Percentiles rank a stretch among this genome's conserved stretches.
Conservation (phyloP, 2,113 vertebrate genomes). For the Xiphophorus maculatus region DNA sequence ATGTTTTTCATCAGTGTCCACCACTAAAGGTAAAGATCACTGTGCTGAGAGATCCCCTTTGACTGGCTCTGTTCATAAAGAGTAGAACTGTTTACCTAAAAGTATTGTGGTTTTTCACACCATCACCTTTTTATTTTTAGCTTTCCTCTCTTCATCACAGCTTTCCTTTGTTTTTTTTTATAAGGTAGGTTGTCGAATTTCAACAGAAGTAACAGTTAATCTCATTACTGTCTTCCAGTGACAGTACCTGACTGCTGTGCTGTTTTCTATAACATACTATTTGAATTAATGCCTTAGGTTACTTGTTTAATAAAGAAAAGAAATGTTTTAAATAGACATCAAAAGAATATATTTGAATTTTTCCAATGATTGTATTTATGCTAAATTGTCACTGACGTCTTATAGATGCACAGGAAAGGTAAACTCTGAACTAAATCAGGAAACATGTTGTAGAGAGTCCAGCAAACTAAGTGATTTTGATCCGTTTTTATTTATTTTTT, state of each 20-base stretch:
- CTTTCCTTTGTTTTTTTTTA: not conserved
- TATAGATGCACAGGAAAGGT: not conserved
- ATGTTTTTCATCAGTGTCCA: conserved; percentile 75
- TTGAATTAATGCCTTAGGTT: not conserved
- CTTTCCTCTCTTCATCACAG: conserved; percentile 8
- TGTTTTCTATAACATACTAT: not conserved
- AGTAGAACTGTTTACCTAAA: not conserved
- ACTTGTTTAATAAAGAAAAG: not conserved
- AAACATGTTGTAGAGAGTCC: not conserved
- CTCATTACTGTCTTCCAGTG: not conserved
- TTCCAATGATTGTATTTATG: no score
- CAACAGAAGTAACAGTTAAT: not conserved
- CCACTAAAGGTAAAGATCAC: conserved; percentile 60
- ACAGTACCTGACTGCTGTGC: not conserved
- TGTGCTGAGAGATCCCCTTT: conserved; percentile 52
- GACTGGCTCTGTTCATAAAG: conserved; percentile 39
- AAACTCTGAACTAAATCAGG: no score
- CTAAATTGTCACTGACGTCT: not conserved
- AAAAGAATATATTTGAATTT: not conserved
- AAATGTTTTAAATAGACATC: not conserved
- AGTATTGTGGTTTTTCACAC: conserved; percentile 12
- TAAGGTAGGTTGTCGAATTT: not conserved
- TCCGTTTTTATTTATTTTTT: not conserved
- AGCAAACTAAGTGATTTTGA: not conserved
- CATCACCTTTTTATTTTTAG: conserved; percentile 13